Evolutionary conservation across 1,140 invertebrate species (phyloP).

Genomic region (Sycophaga agraensis): DNA sequence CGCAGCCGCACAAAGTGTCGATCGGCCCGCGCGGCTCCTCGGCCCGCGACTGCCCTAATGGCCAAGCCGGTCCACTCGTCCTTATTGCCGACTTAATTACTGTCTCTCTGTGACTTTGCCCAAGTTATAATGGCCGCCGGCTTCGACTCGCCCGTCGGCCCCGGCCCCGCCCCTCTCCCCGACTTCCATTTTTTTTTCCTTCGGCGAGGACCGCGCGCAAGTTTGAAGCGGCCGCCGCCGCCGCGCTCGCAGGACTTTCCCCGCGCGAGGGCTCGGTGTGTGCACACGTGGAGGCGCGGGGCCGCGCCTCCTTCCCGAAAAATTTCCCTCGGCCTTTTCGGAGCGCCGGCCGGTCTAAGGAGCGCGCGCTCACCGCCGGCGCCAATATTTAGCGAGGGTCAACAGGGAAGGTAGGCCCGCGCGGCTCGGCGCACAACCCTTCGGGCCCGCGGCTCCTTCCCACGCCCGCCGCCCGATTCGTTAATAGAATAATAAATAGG

Average conservation of each 20-base stretch:
- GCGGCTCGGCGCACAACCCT: background rate
- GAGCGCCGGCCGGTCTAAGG: too few relatives aligned
- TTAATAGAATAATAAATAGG: slow-evolving; percentile 55
- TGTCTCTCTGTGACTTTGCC: slow-evolving; percentile 50
- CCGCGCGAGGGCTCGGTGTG: too few relatives aligned
- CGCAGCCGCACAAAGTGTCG: slow-evolving; percentile 55
- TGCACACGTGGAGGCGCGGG: too few relatives aligned
- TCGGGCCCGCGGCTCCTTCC: slow-evolving; percentile 10
- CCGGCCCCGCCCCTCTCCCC: too few relatives aligned
- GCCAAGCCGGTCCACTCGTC: slow-evolving; percentile 49
- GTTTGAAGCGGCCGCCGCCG: too few relatives aligned
- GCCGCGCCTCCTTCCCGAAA: too few relatives aligned
- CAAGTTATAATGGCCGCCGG: slow-evolving; percentile 53
- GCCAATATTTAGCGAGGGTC: slow-evolving; percentile 54
- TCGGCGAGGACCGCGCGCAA: too few relatives aligned
- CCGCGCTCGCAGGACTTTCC: too few relatives aligned
- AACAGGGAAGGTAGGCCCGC: slow-evolving; percentile 40
- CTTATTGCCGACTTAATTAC: slow-evolving; percentile 60
- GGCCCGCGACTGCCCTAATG: slow-evolving; percentile 46
- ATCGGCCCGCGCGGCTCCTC: slow-evolving; percentile 37
- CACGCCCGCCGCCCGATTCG: too few relatives aligned
- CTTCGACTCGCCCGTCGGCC: background rate
- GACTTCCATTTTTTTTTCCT: background rate
- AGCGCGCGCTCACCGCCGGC: slow-evolving; percentile 28
- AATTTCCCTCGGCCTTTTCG: too few relatives aligned